Evolutionary conservation across 2,797 vertebrate species (phyloP).

Genomic region (Chelon auratus): DNA sequence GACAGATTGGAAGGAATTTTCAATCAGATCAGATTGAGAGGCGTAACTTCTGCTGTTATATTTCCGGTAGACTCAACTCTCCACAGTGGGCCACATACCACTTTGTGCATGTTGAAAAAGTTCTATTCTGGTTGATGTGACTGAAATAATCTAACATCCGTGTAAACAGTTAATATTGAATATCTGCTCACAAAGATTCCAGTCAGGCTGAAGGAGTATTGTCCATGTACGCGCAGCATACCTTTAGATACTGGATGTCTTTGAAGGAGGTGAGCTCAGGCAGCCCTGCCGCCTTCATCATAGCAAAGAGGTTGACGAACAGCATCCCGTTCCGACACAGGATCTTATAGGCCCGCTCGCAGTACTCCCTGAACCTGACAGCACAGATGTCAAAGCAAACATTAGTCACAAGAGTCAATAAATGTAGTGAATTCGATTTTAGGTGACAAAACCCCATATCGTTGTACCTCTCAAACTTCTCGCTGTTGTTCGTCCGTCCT

Average conservation of each 20-base stretch:
- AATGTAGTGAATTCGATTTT: background rate
- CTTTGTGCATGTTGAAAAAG: too few species aligned
- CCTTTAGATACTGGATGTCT: slow-evolving; percentile 99
- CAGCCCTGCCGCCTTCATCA: slow-evolving; percentile 98
- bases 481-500: slow-evolving; percentile 94
- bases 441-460: background rate
- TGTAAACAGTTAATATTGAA: too few species aligned
- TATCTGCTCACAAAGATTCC: too few species aligned
- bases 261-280: slow-evolving; percentile 97
- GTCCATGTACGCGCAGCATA: slow-evolving; percentile 46
- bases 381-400: slow-evolving; percentile 11
- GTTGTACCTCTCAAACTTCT: slow-evolving; percentile 96
- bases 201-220: too few species aligned
- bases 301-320: slow-evolving; percentile 96
- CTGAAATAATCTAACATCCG: too few species aligned
- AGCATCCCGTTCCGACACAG: slow-evolving; percentile 93
- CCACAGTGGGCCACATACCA: too few species aligned
- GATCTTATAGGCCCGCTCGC: slow-evolving; percentile 97
- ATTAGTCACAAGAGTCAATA: background rate
- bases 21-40: too few species aligned
- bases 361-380: slow-evolving; percentile 93
- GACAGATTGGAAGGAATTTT: too few species aligned
- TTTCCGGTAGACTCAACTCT: too few species aligned
- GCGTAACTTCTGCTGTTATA: too few species aligned
- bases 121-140: too few species aligned